Evolutionary conservation across 2,113 vertebrate species (phyloP).

Genomic region (Thinocorus orbignyianus): DNA sequence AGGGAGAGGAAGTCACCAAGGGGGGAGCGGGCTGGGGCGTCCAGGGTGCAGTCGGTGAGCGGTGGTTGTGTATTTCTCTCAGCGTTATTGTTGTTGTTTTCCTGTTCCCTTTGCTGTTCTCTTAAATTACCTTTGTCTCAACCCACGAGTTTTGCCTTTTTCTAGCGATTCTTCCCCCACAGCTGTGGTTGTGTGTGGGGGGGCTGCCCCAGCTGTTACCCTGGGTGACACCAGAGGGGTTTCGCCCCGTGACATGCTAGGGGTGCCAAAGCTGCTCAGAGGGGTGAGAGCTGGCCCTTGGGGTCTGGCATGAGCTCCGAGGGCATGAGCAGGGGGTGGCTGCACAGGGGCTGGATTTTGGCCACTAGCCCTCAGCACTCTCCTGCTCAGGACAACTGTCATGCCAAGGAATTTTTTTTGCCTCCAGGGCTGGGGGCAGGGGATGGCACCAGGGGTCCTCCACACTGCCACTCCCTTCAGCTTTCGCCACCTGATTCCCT

Average conservation of each 20-base stretch:
- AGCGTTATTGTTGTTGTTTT: too few species aligned
- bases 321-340: rapidly evolving
- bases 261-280: background rate
- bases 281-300: background rate
- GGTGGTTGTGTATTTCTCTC: too few species aligned
- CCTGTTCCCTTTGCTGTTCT: too few species aligned
- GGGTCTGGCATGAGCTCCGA: background rate
- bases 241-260: rapidly evolving
- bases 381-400: background rate
- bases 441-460: background rate
- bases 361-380: background rate
- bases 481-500: rapidly evolving
- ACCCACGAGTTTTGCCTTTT: too few species aligned
- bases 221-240: background rate
- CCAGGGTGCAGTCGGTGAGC: too few species aligned
- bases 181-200: too few species aligned
- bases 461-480: rapidly evolving
- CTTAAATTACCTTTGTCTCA: too few species aligned
- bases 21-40: too few species aligned
- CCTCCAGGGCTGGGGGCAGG: background rate
- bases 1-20: too few species aligned
- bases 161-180: too few species aligned
- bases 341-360: rapidly evolving
- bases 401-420: too few species aligned
- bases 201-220: rapidly evolving